A percentile compares a stretch with the other conserved stretches of the same genome.
Evolutionary conservation across 2,113 vertebrate genomes (phyloP).

Genomic region (Corythornis cristatus): DNA sequence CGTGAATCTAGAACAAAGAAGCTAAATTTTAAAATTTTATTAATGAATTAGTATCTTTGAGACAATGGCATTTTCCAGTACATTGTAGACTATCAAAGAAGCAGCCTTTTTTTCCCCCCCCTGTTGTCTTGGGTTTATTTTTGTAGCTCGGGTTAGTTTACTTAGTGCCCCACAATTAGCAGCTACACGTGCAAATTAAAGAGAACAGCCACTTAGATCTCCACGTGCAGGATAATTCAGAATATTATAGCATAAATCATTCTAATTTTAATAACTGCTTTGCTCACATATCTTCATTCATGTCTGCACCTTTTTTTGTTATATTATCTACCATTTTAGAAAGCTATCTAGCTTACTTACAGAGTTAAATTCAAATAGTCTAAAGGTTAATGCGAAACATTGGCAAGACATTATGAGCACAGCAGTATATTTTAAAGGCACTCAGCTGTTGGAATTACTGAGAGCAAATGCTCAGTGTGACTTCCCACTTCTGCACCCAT

Average conservation of each 20-base stretch:
- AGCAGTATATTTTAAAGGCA: slow-evolving; percentile 54
- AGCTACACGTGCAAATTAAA: background rate
- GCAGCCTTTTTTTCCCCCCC: background rate
- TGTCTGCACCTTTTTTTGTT: slow-evolving; percentile 44
- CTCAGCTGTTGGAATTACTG: slow-evolving; percentile 3
- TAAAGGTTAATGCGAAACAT: slow-evolving; percentile 65
- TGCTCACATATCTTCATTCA: slow-evolving; percentile 48
- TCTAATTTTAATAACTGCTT: slow-evolving; percentile 59
- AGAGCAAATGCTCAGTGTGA: background rate
- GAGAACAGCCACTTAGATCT: background rate
- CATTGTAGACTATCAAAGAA: background rate
- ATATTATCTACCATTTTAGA: slow-evolving; percentile 59
- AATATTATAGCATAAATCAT: slow-evolving; percentile 14
- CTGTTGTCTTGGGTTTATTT: background rate
- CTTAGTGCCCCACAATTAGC: background rate
- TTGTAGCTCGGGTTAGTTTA: background rate
- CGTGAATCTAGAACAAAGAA: background rate
- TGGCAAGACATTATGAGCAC: slow-evolving; percentile 37
- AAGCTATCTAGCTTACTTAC: slow-evolving; percentile 56
- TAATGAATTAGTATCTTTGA: slow-evolving; percentile 7
- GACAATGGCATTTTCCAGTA: background rate
- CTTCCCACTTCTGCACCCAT: background rate
- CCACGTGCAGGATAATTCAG: background rate
- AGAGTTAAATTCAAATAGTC: slow-evolving; percentile 67
- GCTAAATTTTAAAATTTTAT: background rate